phyloP scores from a whole-genome alignment of 2,888 invertebrate species.

The Tachystola acroxantha region DNA sequence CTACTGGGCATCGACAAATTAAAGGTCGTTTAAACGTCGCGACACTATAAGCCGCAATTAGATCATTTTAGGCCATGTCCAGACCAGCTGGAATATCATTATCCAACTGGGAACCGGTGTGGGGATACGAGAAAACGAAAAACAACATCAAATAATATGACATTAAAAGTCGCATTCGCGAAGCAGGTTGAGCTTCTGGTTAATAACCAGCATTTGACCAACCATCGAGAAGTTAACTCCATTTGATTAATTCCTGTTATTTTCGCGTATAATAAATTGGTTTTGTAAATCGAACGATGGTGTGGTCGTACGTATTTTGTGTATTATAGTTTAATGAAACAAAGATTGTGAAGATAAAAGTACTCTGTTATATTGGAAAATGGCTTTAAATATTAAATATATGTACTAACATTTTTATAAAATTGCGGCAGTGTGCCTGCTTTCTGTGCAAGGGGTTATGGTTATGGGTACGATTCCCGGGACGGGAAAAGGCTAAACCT shows the following conservation, averaged over 20 bases:
- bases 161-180: conserved; percentile 1
- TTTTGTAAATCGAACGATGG: conserved; percentile 2
- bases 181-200: conserved; percentile 9
- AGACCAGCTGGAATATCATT: conserved; percentile 33
- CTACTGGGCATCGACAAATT: conserved; percentile 49
- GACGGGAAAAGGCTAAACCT: no score
- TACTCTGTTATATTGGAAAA: no score
- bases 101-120: conserved; percentile 11
- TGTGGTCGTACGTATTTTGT: no score
- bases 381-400: no score
- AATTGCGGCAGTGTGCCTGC: no score
- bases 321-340: no score
- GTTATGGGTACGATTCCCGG: no score
- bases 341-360: no score
- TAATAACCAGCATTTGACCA: conserved; percentile 9
- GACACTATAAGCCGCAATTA: conserved; percentile 46
- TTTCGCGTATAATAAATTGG: conserved; percentile 11
- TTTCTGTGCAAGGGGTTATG: no score
- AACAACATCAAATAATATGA: neutral
- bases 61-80: conserved; percentile 39
- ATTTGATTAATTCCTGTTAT: conserved; percentile 10
- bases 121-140: neutral
- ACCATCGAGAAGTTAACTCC: conserved; percentile 5
- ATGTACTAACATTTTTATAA: no score
- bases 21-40: conserved; percentile 53